Evolutionary conservation across 2,888 invertebrate species (phyloP).

Genomic region (Elysia crispata): DNA sequence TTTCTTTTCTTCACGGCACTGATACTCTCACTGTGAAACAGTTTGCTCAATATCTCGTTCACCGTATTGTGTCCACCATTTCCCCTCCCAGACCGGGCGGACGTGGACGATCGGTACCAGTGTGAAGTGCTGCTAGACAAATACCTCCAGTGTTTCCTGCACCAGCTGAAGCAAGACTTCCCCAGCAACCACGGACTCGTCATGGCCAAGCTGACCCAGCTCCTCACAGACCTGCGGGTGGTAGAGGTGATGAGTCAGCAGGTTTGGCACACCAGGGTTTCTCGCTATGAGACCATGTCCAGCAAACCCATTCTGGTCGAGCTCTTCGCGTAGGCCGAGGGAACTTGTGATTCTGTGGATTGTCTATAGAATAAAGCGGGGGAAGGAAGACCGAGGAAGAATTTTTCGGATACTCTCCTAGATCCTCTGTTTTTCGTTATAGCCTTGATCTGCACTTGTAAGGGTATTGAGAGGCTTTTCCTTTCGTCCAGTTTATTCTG

Average conservation of each 20-base stretch:
- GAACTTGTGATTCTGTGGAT: too few relatives aligned
- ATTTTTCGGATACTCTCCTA: too few relatives aligned
- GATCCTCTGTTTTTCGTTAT: too few relatives aligned
- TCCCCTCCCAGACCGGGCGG: conserved; percentile 23
- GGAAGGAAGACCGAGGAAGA: too few relatives aligned
- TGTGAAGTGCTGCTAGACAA: conserved; percentile 18
- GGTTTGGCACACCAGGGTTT: not conserved
- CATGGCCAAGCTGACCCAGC: conserved; percentile 23
- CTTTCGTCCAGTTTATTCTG: too few relatives aligned
- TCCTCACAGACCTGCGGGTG: conserved; percentile 18
- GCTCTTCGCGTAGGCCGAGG: conserved; percentile 30
- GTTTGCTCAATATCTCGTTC: not conserved
- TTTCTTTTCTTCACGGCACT: too few relatives aligned
- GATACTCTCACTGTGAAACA: not conserved
- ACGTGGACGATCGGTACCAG: conserved; percentile 6
- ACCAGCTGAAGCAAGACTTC: conserved; percentile 10
- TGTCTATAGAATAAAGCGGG: too few relatives aligned
- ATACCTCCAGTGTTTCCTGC: conserved; percentile 20
- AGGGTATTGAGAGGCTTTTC: too few relatives aligned
- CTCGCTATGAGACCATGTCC: not conserved
- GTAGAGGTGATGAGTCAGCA: conserved; percentile 13
- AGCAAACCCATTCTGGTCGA: conserved; percentile 36
- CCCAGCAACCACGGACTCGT: not conserved
- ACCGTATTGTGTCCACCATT: not conserved
- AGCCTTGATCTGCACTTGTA: too few relatives aligned